Conservation (phyloP, 2,888 invertebrate genomes). For the Byasa hedistus region DNA sequence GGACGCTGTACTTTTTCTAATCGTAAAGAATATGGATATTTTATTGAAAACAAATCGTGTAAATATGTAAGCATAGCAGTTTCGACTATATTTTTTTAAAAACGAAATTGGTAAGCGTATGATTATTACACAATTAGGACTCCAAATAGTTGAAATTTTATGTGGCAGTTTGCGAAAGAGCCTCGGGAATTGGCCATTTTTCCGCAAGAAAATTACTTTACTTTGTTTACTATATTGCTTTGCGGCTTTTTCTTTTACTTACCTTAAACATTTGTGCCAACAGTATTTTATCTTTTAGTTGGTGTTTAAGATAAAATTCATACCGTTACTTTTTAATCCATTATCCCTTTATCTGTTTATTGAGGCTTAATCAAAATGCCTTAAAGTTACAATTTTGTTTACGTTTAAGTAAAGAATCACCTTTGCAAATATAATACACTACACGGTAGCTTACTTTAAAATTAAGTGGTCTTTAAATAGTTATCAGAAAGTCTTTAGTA, state of each 20-base stretch:
- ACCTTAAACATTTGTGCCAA: slow-evolving; percentile 8
- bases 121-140: slow-evolving; percentile 19
- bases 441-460: too few species aligned
- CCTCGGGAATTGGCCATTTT: slow-evolving; percentile 19
- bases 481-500: not conserved
- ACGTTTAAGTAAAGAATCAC: too few species aligned
- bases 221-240: slow-evolving; percentile 20
- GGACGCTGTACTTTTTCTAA: too few species aligned
- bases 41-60: not conserved
- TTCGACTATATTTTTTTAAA: not conserved
- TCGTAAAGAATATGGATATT: too few species aligned
- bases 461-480: not conserved
- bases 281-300: slow-evolving; percentile 6
- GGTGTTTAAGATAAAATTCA: not conserved
- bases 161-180: slow-evolving; percentile 19
- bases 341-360: not conserved
- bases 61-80: not conserved
- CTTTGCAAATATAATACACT: too few species aligned
- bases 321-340: not conserved
- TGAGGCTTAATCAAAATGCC: not conserved
- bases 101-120: slow-evolving; percentile 1
- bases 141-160: slow-evolving; percentile 23
- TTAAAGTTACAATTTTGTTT: not conserved
- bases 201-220: slow-evolving; percentile 19
- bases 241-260: slow-evolving; percentile 15